Evolutionary conservation across 2,888 invertebrate species (phyloP).

Genomic region (Lottia scabra): DNA sequence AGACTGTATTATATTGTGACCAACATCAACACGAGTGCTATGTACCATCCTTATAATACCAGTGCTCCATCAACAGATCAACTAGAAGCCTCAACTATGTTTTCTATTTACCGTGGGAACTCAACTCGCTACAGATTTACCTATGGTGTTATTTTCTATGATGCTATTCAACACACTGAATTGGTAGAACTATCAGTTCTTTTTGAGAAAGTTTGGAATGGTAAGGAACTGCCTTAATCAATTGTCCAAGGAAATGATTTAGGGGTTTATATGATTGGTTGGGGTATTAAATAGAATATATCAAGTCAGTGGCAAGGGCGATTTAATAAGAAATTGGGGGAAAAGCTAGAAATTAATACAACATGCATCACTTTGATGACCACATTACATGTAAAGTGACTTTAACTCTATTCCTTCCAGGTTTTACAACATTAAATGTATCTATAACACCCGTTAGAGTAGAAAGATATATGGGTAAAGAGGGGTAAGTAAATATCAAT

Average conservation of each 20-base stretch:
- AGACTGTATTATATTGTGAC: background rate
- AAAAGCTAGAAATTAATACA: too few species aligned
- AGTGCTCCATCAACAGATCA: background rate
- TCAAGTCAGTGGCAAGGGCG: too few species aligned
- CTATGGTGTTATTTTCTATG: background rate
- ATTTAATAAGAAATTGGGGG: too few species aligned
- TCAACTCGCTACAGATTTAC: background rate
- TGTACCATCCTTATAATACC: background rate
- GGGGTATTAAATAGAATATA: too few species aligned
- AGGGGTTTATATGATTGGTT: too few species aligned
- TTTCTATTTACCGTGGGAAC: background rate
- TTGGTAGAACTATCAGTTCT: background rate
- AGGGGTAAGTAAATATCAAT: background rate
- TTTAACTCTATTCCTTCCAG: background rate
- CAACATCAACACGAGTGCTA: background rate
- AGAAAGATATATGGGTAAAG: constrained; percentile 1
- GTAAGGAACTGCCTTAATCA: background rate
- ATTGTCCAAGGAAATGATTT: too few species aligned
- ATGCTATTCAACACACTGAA: background rate
- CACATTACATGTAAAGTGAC: background rate
- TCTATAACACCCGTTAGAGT: background rate
- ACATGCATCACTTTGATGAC: too few species aligned
- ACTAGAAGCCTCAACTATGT: background rate
- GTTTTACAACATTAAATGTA: background rate
- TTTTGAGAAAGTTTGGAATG: background rate